phyloP scores from a whole-genome alignment of 2,113 vertebrate species.

The Acrocephalus kingi region DNA sequence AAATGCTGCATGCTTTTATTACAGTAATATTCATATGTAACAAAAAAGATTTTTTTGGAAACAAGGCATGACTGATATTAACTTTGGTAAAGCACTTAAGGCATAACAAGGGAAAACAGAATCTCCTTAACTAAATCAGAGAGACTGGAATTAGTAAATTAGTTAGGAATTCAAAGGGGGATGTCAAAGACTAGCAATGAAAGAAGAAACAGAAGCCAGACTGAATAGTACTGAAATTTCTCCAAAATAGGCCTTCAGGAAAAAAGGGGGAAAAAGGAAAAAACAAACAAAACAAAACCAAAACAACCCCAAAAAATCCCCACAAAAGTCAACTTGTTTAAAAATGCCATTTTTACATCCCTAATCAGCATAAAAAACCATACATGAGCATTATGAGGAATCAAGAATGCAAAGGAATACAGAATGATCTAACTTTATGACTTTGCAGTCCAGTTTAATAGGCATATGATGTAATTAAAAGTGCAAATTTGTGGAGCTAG shows the following conservation, averaged over 20 bases:
- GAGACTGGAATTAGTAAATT: constrained; percentile 5
- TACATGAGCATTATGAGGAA: neutral
- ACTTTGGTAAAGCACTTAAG: neutral
- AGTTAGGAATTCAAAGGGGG: neutral
- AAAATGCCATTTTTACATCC: neutral
- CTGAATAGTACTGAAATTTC: neutral
- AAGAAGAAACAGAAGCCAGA: neutral
- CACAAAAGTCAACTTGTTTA: neutral
- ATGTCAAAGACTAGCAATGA: neutral
- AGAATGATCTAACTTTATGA: neutral
- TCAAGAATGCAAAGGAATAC: neutral
- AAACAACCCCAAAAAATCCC: neutral
- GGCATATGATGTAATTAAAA: neutral
- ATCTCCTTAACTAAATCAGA: neutral
- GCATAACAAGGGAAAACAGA: neutral
- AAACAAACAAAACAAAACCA: neutral
- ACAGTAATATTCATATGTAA: neutral
- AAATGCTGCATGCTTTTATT: neutral
- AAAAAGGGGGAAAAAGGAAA: accelerated
- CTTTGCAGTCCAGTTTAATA: neutral
- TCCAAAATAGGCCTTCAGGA: neutral
- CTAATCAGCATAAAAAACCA: neutral
- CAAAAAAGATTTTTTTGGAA: neutral
- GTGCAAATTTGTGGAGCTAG: neutral
- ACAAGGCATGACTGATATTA: neutral